These are phyloP conservation scores for Sylvia atricapilla DNA, from an alignment of 2,113 vertebrate species.

Conservation along the genomic window DNA sequence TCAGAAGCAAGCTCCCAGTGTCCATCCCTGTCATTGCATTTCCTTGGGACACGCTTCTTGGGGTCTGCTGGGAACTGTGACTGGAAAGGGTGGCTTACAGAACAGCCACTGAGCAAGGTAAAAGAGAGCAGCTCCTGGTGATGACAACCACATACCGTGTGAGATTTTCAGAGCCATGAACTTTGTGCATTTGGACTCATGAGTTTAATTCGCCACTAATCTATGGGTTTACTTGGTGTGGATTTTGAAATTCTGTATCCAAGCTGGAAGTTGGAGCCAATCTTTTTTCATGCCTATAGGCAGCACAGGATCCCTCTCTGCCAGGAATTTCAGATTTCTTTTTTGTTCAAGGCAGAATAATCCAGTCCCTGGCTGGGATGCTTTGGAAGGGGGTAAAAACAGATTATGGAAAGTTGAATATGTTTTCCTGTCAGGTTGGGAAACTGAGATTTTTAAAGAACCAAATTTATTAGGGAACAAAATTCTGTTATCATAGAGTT, in stretches of 20 bases:
- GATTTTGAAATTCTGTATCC: not conserved
- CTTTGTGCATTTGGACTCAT: not conserved
- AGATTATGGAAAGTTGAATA: not conserved
- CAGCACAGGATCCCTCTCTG: not conserved
- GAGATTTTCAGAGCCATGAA: not conserved
- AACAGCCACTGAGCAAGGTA: not conserved
- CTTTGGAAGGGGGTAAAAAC: not conserved
- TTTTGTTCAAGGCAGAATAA: not conserved
- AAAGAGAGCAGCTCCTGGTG: not conserved
- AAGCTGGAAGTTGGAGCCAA: not conserved
- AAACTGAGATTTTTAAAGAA: not conserved
- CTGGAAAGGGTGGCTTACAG: not conserved
- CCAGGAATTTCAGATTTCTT: not conserved
- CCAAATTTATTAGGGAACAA: not conserved
- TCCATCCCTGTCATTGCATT: not conserved
- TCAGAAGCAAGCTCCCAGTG: not conserved
- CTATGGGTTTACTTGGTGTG: not conserved
- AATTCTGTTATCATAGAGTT: not conserved
- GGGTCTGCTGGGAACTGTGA: not conserved
- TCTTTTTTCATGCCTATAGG: not conserved
- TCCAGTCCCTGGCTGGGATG: not conserved
- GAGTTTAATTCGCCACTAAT: not conserved
- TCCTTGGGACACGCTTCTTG: not conserved
- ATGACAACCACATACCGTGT: not conserved
- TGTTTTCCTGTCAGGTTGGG: not conserved